Percentiles rank a stretch among this genome's conserved stretches.
These are phyloP conservation scores for Cyanocitta stelleri DNA, from an alignment of 2,113 vertebrate genomes.

Conservation along the genomic window DNA sequence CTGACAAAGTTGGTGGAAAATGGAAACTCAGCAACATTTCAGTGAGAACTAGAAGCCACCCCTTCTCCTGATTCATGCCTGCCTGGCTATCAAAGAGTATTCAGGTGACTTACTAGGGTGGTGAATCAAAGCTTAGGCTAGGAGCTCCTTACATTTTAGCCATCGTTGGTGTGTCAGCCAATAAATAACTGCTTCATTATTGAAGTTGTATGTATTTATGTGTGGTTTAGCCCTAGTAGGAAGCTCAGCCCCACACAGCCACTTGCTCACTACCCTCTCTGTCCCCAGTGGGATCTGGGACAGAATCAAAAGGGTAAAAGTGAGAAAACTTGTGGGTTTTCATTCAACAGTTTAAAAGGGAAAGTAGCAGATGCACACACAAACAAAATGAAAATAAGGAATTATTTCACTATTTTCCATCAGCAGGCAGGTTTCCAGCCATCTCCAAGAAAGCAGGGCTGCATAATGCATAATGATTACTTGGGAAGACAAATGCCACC, in stretches of 20 bases:
- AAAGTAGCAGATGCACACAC: not conserved
- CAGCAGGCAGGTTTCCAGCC: not conserved
- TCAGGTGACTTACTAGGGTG: not conserved
- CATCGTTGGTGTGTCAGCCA: not conserved
- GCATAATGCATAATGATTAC: fast-evolving
- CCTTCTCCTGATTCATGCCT: not conserved
- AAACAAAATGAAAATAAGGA: not conserved
- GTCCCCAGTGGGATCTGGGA: not conserved
- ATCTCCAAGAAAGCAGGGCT: not conserved
- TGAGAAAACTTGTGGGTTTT: not conserved
- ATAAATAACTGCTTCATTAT: not conserved
- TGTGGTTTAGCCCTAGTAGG: not conserved
- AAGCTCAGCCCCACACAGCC: not conserved
- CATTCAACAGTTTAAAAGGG: not conserved
- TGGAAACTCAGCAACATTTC: not conserved
- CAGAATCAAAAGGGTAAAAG: fast-evolving
- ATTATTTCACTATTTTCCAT: not conserved
- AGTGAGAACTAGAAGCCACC: not conserved
- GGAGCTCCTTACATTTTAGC: not conserved
- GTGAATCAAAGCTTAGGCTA: not conserved
- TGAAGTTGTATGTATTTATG: not conserved
- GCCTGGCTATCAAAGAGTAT: not conserved
- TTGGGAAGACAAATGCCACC: not conserved
- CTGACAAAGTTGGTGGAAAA: not conserved
- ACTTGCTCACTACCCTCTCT: not conserved